Conservation (phyloP, 1,140 invertebrate genomes). For the Drosophila arizonae region DNA sequence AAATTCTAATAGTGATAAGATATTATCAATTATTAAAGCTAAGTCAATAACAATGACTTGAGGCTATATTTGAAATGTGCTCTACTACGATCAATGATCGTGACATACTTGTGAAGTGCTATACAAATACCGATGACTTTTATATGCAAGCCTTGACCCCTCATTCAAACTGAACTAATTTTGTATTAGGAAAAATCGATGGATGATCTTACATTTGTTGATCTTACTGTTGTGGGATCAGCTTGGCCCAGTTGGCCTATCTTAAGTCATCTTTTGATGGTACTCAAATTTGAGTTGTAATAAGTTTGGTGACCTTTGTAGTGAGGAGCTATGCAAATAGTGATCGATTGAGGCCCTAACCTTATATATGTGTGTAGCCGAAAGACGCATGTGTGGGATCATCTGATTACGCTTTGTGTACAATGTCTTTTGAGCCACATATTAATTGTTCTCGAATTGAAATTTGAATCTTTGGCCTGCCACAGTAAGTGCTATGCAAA, state of each 20-base stretch:
- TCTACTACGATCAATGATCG: not conserved
- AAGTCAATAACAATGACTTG: too few relatives aligned
- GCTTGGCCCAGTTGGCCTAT: too few relatives aligned
- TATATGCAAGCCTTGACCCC: not conserved
- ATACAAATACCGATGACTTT: not conserved
- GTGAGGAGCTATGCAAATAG: not conserved
- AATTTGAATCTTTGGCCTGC: not conserved
- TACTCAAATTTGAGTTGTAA: too few relatives aligned
- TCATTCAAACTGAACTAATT: not conserved
- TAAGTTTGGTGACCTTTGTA: not conserved
- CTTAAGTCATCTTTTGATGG: too few relatives aligned
- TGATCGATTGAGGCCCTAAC: not conserved
- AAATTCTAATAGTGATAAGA: too few relatives aligned
- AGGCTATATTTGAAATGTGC: not conserved
- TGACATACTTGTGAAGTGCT: not conserved
- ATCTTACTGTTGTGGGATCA: not conserved
- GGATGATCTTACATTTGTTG: not conserved
- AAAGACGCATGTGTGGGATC: too few relatives aligned
- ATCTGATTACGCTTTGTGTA: too few relatives aligned
- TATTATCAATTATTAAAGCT: too few relatives aligned
- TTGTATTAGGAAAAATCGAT: not conserved
- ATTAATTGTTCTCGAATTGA: too few relatives aligned
- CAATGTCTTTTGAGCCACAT: too few relatives aligned
- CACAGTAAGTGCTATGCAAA: conserved; percentile 25
- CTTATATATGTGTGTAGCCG: too few relatives aligned